Percentiles rank a stretch among this genome's conserved stretches.
These are phyloP conservation scores for Dioctria rufipes DNA, from an alignment of 2,888 invertebrate genomes.

Conservation along the genomic window DNA sequence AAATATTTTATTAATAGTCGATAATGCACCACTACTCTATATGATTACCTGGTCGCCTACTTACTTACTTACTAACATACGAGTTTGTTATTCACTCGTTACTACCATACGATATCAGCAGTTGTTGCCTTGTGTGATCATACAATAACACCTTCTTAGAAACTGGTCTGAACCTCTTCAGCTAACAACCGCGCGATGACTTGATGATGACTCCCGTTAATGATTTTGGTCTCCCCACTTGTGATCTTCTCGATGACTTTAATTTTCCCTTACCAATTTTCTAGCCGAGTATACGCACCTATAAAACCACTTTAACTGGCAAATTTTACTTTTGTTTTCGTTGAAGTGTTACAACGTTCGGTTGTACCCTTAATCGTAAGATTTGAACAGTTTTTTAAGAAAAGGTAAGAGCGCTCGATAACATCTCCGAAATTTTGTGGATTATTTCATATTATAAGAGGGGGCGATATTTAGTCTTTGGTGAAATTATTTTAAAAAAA, in stretches of 20 bases:
- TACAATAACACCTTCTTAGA: neutral
- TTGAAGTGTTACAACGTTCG: conserved; percentile 71
- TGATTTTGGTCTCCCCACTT: conserved; percentile 12
- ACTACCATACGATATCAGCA: too few relatives aligned
- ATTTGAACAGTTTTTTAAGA: conserved; percentile 37
- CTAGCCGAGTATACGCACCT: conserved; percentile 70
- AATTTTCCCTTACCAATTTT: conserved; percentile 66
- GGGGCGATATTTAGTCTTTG: too few relatives aligned
- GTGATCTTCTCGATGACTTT: neutral
- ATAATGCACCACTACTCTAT: too few relatives aligned
- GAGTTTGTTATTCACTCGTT: too few relatives aligned
- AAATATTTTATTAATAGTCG: too few relatives aligned
- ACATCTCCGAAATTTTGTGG: conserved; percentile 34
- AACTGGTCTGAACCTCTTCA: conserved; percentile 36
- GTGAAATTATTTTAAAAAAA: too few relatives aligned
- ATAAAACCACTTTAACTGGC: conserved; percentile 74
- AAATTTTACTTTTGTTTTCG: conserved; percentile 72
- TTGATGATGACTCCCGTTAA: conserved; percentile 36
- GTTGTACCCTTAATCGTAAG: conserved; percentile 60
- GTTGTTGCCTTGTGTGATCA: too few relatives aligned
- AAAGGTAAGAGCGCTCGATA: conserved; percentile 33
- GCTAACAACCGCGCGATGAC: conserved; percentile 22
- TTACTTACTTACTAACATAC: too few relatives aligned
- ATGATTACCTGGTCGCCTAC: too few relatives aligned
- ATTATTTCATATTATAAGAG: neutral